Percentiles rank a stretch among this genome's conserved stretches.
phyloP scores from a whole-genome alignment of 2,113 vertebrate genomes.

The Odobenus rosmarus region DNA sequence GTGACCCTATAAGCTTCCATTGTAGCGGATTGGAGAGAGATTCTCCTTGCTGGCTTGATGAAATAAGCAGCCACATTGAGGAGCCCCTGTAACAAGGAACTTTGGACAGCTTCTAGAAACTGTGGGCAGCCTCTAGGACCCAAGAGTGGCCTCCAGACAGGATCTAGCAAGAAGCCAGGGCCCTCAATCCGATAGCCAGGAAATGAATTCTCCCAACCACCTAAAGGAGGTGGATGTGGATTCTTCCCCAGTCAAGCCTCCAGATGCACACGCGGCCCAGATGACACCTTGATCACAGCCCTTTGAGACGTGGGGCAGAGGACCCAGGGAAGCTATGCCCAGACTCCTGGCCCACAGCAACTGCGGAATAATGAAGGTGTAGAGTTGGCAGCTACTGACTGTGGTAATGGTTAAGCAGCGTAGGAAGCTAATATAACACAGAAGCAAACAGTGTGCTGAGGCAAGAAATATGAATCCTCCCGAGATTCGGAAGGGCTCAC shows the following conservation, averaged over 20 bases:
- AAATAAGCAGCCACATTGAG: rapidly evolving
- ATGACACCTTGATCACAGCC: background rate
- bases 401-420: background rate
- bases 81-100: background rate
- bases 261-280: background rate
- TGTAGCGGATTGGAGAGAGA: background rate
- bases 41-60: background rate
- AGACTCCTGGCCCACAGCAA: background rate
- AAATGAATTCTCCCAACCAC: background rate
- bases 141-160: background rate
- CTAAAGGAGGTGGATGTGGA: rapidly evolving
- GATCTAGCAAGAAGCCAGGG: background rate
- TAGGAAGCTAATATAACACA: background rate
- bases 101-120: background rate
- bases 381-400: background rate
- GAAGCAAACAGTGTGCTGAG: background rate
- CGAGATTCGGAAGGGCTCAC: background rate
- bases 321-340: background rate
- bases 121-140: background rate
- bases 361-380: too few species aligned
- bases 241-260: background rate
- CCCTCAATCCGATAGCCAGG: too few species aligned
- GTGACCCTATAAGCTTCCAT: background rate
- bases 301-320: background rate
- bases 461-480: background rate